Evolutionary conservation across 92 coral and sea anemone genomes (phyloP), one percentile per base, ranked within the genome.

Genomic region (Montipora capitata): DNA sequence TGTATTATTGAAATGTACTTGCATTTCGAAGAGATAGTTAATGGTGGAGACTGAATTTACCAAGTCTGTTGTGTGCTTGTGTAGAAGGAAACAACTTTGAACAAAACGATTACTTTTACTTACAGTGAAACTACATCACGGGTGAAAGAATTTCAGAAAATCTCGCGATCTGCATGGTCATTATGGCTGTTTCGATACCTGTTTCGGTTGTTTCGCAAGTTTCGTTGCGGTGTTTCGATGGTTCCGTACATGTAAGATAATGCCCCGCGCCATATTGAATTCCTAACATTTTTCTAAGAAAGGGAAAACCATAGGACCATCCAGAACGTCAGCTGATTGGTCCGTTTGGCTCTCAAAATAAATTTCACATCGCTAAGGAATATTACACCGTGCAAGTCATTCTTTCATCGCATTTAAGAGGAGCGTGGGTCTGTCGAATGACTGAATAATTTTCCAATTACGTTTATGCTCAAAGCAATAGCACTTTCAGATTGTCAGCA

Each of bases 301-400:
- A 68, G 64, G 4, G 85, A 61, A 80, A 67, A 68, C 85, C 85
- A 35, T 15, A 13, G 3, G 16, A 15, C 77, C 56, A 20, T 10
- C 10, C 41, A 13, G 27, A 51, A 45, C 58, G 85, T 68, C 85
- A 81, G 7, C 52, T 68, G 44, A 81, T 81, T 81, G 85, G 85
- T 52, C 48, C 52, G 35, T 13, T 68, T 4, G 20, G 49, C 10
- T n/a, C 12, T 81, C n/a, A 59, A 68, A 54, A 68, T 81, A 68
- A 17, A 52, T 69, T 81, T 80, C 68, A 68, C 68, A 68, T 81
- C 77, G 5, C 48, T 20, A 68, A 6, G 42, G 8, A 38, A 40
- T 43, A 78, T 78, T 78, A 54, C 39, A 77, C 13, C 66, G 11
- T 56, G 12, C 16, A 38, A 38, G 35, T 41, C 51, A 49, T 8